Base-by-base conservation (phyloP, 2,888 invertebrate species). In the Rhopalosiphum nymphaeae region DNA sequence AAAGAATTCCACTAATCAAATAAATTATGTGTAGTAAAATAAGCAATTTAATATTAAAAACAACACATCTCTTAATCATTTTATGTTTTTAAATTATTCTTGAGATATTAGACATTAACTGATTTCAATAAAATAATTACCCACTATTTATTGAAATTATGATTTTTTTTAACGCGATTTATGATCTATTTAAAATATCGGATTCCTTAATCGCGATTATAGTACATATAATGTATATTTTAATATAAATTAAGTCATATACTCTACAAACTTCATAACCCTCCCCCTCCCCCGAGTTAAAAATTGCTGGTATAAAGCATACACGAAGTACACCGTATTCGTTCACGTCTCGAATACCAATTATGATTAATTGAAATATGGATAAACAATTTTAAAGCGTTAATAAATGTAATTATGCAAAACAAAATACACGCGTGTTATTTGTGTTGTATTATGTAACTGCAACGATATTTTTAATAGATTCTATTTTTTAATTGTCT, bases 381-480 rank as follows among this genome's bases (percentile, higher is more conserved):
- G 46, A 78, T 42, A 25, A 9, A 21, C 3, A 9, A 78, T 25
- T 21, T 21, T 36, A 36, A 36, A 36, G 53, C 88, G 56, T 53
- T 36, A 53, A 57, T 25, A 91, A 57, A 26, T 4, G n/a, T 57
- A n/a, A 36, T n/a, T 57, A 91, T 44, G 85, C 57, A 91, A 91
- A 56, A 85, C 44, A n/a, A 91, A 21, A 86, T 86, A 85, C 91
- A 86, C 44, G n/a, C 11, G 9, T 53, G 84, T 29, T 7, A 21
- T 29, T 91, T 84, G 16, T 91, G 7, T 42, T 78, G 78, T 7
- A 36, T 91, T 86, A 13, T 13, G 13, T 44, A 46, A 46, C 29
- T 26, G n/a, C 29, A n/a, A 86, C 16, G 53, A 53, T 53, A 46
- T 85, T 44, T 11, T 44, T 44, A 3, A 85, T 85, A 42, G 21